phyloP scores from a whole-genome alignment of 2,888 invertebrate genomes.

The Argynnis bischoffii region DNA sequence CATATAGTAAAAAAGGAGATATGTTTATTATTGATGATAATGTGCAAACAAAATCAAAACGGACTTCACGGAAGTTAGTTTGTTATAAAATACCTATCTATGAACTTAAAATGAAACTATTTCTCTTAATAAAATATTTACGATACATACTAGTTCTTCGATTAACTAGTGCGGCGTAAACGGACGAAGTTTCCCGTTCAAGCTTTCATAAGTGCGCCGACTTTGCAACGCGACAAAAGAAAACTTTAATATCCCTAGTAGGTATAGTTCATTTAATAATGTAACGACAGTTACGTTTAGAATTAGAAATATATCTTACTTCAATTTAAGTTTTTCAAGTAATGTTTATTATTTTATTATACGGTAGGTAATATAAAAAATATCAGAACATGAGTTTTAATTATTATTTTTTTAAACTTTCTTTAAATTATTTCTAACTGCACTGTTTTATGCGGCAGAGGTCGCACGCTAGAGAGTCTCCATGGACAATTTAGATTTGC shows the following conservation, averaged over 20 bases:
- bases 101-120: slow-evolving; percentile 5
- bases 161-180: slow-evolving; percentile 50
- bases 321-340: not conserved
- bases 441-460: no score
- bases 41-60: not conserved
- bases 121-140: slow-evolving; percentile 21
- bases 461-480: no score
- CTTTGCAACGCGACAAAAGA: slow-evolving; percentile 41
- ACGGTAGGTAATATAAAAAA: no score
- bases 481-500: no score
- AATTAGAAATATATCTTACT: slow-evolving; percentile 19
- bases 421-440: no score
- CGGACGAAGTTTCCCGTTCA: slow-evolving; percentile 39
- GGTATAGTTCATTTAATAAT: slow-evolving; percentile 45
- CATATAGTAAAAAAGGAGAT: no score
- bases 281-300: slow-evolving; percentile 40
- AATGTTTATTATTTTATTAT: not conserved
- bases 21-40: not conserved
- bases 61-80: not conserved
- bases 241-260: slow-evolving; percentile 41
- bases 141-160: slow-evolving; percentile 48
- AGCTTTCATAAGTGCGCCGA: slow-evolving; percentile 42
- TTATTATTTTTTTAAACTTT: no score
- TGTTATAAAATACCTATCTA: not conserved
- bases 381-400: no score